Conservation (phyloP, 1,140 invertebrate genomes). For the Leptonema lineaticorne region DNA sequence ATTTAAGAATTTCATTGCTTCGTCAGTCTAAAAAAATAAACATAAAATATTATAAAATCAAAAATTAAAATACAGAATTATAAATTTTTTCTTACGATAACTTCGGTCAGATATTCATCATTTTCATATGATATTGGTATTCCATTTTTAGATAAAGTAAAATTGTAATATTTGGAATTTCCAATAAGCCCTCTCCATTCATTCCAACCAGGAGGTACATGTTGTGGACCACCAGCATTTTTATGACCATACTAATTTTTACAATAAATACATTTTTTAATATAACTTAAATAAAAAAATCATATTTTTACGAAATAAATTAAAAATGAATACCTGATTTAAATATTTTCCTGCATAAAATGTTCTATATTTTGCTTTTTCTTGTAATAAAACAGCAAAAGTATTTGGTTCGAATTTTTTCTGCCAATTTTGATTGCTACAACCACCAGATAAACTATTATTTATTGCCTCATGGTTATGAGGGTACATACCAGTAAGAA, state of each 20-base stretch:
- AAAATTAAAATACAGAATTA: neutral
- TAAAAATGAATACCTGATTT: constrained; percentile 65
- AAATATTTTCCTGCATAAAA: constrained; percentile 89
- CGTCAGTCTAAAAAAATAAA: constrained; percentile 56
- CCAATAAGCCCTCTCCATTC: constrained; percentile 78
- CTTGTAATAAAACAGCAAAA: constrained; percentile 67
- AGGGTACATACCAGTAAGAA: constrained; percentile 81
- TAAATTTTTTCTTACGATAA: constrained; percentile 66
- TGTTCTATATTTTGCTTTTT: constrained; percentile 66
- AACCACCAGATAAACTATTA: constrained; percentile 77
- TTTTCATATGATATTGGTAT: constrained; percentile 59
- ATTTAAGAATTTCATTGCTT: constrained; percentile 62
- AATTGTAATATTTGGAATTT: constrained; percentile 88
- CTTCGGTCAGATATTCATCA: constrained; percentile 81
- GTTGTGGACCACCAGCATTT: constrained; percentile 59
- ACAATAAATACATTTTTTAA: too few relatives aligned
- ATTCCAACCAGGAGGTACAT: constrained; percentile 80
- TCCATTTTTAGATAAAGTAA: constrained; percentile 82
- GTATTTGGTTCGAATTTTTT: constrained; percentile 62
- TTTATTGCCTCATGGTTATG: constrained; percentile 81
- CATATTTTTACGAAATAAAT: neutral
- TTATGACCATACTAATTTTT: constrained; percentile 63
- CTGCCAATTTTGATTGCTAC: constrained; percentile 70
- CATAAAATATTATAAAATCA: too few relatives aligned
- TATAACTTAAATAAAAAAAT: neutral